phyloP scores from a whole-genome alignment of 64 coral and sea anemone species.

The Exaiptasia diaphana region DNA sequence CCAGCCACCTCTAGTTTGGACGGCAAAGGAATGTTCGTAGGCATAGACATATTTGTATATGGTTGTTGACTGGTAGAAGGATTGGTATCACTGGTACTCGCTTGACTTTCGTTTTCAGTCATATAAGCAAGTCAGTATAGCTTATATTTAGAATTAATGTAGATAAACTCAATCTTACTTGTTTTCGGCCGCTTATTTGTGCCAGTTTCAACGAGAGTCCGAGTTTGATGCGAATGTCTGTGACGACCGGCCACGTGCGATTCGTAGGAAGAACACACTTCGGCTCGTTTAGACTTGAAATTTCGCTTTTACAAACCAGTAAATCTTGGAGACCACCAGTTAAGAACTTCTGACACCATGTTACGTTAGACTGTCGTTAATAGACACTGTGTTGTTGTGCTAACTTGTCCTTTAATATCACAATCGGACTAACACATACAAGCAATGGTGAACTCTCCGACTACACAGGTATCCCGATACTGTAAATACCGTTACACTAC shows the following conservation, averaged over 20 bases:
- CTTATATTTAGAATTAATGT: neutral
- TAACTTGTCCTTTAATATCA: too few species aligned
- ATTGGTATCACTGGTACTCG: neutral
- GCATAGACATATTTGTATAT: neutral
- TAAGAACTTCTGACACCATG: neutral
- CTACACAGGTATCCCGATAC: too few species aligned
- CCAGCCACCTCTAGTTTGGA: neutral
- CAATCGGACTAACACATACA: too few species aligned
- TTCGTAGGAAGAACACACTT: constrained; percentile 10
- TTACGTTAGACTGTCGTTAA: neutral
- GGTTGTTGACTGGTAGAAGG: neutral
- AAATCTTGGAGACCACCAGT: neutral
- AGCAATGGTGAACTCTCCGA: too few species aligned
- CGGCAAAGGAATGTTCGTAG: constrained; percentile 20
- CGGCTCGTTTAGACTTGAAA: neutral
- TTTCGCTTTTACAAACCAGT: neutral
- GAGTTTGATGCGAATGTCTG: neutral
- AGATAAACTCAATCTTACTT: neutral
- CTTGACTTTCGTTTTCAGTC: neutral
- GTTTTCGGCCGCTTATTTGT: neutral
- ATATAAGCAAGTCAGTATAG: neutral
- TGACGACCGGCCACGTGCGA: neutral
- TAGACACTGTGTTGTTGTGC: too few species aligned
- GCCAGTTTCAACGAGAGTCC: neutral
- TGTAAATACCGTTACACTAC: too few species aligned